phyloP scores from a whole-genome alignment of 1,140 invertebrate species.

The Gonioctena quinquepunctata region DNA sequence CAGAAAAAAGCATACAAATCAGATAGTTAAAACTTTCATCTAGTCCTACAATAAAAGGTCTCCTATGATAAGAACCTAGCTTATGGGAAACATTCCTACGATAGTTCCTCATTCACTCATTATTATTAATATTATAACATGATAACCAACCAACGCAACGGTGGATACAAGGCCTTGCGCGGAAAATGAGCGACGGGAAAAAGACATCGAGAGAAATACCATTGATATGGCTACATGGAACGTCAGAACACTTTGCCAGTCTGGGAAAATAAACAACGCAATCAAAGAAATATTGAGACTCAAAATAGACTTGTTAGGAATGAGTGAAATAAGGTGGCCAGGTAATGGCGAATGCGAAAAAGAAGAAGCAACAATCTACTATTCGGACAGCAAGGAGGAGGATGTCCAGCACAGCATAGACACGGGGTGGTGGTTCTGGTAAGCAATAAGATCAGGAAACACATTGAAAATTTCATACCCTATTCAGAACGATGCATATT shows the following conservation, averaged over 20 bases:
- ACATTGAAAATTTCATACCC: neutral
- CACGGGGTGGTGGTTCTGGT: neutral
- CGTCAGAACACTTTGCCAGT: neutral
- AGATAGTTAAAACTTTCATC: no score
- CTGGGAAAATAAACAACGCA: neutral
- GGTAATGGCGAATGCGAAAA: constrained; percentile 4
- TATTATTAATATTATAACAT: no score
- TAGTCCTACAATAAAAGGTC: no score
- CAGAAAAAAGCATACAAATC: no score
- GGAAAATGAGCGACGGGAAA: no score
- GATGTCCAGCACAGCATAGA: neutral
- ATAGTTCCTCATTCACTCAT: no score
- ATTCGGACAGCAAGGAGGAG: constrained; percentile 6
- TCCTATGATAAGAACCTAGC: no score
- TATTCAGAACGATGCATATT: constrained; percentile 26
- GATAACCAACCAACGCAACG: no score
- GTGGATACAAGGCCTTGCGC: no score
- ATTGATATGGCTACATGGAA: constrained; percentile 13
- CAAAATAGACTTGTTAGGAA: constrained; percentile 7
- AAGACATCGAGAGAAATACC: no score
- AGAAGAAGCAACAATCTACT: constrained; percentile 3
- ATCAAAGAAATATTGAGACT: constrained; percentile 7
- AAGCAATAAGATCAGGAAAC: neutral
- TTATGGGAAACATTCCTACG: no score
- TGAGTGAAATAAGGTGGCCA: constrained; percentile 17